These are phyloP conservation scores for Eremophila alpestris DNA, from an alignment of 2,797 vertebrate genomes.

Conservation along the genomic window DNA sequence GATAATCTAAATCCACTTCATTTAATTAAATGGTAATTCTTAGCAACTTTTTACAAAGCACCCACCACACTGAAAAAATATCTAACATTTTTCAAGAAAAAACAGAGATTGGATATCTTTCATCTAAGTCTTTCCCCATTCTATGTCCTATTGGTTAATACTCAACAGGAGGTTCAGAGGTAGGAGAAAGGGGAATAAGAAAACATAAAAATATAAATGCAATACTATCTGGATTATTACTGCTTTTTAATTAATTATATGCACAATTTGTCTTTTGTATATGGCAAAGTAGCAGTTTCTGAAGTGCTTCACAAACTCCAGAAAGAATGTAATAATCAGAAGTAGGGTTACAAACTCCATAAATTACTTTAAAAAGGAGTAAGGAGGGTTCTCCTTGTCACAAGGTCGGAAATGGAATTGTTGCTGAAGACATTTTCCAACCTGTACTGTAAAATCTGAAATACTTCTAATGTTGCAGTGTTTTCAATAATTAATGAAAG, in stretches of 20 bases:
- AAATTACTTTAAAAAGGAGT: background rate
- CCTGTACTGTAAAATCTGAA: background rate
- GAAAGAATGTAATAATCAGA: background rate
- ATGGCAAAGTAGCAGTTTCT: background rate
- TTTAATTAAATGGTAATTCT: background rate
- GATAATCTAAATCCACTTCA: background rate
- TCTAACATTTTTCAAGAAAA: background rate
- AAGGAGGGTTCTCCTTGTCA: background rate
- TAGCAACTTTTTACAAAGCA: background rate
- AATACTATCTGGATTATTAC: background rate
- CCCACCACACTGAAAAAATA: background rate
- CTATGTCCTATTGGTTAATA: background rate
- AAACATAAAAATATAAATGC: background rate
- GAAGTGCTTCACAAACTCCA: background rate
- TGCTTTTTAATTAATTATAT: background rate
- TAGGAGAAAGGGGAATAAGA: background rate
- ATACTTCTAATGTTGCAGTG: background rate
- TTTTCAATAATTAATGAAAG: conserved; percentile 31
- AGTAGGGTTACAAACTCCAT: background rate
- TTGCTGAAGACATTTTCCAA: background rate
- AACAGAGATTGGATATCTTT: background rate
- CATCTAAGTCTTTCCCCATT: background rate
- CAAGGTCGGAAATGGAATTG: background rate
- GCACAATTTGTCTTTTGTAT: background rate
- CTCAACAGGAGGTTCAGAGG: background rate